phyloP scores from a whole-genome alignment of 2,797 vertebrate genomes.

The Loris lydekkerianus region DNA sequence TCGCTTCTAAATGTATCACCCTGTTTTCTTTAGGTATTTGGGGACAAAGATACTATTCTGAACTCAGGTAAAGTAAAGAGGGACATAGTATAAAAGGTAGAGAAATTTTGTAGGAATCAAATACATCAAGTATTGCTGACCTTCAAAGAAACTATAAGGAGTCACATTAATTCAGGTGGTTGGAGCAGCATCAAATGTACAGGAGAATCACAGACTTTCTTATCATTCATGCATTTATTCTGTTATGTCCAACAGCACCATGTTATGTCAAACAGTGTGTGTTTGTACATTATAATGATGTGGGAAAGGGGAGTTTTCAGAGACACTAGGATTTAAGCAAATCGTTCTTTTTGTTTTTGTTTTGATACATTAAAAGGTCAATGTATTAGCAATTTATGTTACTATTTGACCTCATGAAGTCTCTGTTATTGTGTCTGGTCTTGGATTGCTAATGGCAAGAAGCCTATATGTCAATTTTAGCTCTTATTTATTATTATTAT shows the following conservation, averaged over 20 bases:
- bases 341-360: not conserved
- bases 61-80: not conserved
- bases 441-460: conserved; percentile 60
- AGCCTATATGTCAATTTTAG: not conserved
- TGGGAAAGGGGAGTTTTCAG: not conserved
- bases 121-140: not conserved
- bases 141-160: not conserved
- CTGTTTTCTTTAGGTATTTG: not conserved
- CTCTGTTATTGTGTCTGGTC: not conserved
- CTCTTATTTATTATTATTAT: too few species aligned
- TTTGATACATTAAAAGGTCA: not conserved
- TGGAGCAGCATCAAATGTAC: not conserved
- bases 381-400: not conserved
- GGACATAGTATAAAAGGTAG: not conserved
- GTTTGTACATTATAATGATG: not conserved
- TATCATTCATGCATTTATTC: not conserved
- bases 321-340: not conserved
- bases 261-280: not conserved
- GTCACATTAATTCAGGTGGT: not conserved
- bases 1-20: not conserved
- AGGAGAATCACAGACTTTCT: not conserved
- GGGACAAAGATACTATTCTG: not conserved
- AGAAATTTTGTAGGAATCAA: conserved; percentile 20
- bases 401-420: not conserved
- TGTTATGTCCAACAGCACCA: not conserved